Evolutionary conservation across 2,113 vertebrate genomes (phyloP).

Genomic region (Caranx melampygus): DNA sequence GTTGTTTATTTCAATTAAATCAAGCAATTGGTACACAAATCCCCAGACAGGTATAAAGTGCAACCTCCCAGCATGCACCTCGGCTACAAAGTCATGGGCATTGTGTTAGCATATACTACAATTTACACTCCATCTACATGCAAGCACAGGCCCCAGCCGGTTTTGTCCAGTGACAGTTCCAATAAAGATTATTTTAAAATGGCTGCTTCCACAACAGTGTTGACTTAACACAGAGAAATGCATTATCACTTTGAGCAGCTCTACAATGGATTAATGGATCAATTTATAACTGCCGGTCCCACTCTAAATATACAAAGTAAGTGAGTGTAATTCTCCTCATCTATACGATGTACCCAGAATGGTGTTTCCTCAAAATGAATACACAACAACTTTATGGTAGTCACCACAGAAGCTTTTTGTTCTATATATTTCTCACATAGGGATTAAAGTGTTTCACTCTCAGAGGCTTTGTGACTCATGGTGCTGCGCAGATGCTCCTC

Average conservation of each 20-base stretch:
- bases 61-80: not conserved
- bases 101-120: not conserved
- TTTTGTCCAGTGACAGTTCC: no score
- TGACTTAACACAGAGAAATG: no score
- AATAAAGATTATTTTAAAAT: no score
- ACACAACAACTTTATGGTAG: not conserved
- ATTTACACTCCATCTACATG: no score
- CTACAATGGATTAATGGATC: no score
- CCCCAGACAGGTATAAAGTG: not conserved
- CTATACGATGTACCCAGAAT: no score
- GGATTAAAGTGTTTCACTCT: slow-evolving; percentile 34
- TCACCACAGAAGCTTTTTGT: slow-evolving; percentile 8
- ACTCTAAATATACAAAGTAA: no score
- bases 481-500: slow-evolving; percentile 18
- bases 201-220: no score
- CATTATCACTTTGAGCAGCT: no score
- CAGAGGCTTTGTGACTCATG: slow-evolving; percentile 31
- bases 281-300: no score
- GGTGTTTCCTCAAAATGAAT: not conserved
- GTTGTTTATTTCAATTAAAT: not conserved
- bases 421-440: slow-evolving; percentile 23
- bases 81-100: not conserved
- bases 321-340: no score
- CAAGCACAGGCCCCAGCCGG: no score
- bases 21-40: not conserved